phyloP scores from a whole-genome alignment of 2,888 invertebrate genomes.

The Meiosimyza decipiens region DNA sequence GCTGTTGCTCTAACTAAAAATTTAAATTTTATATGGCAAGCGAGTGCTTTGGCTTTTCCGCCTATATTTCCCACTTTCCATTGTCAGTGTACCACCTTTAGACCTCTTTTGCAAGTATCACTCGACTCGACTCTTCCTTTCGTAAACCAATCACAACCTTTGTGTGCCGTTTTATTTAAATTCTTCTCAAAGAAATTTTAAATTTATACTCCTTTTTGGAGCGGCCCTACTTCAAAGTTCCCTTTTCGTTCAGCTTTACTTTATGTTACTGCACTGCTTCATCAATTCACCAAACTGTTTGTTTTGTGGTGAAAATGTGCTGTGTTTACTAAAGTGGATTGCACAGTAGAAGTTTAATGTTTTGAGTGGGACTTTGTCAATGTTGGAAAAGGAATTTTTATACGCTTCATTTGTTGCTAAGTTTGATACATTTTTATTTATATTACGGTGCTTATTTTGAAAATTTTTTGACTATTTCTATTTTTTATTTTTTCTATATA shows the following conservation, averaged over 20 bases:
- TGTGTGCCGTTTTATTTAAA: slow-evolving; percentile 21
- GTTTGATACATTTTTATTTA: no score
- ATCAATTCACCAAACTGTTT: slow-evolving; percentile 8
- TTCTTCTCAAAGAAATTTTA: slow-evolving; percentile 30
- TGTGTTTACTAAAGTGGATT: background rate
- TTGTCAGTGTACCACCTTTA: background rate
- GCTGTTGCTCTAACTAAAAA: slow-evolving; percentile 22
- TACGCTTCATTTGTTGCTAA: no score
- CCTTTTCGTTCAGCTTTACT: background rate
- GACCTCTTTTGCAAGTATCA: slow-evolving; percentile 3
- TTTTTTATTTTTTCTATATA: no score
- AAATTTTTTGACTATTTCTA: no score
- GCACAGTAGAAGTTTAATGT: no score
- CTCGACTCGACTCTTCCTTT: background rate
- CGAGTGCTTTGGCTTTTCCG: background rate
- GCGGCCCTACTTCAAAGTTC: background rate
- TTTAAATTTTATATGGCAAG: slow-evolving; percentile 28
- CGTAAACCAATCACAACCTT: background rate
- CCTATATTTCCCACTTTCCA: background rate
- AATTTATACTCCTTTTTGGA: slow-evolving; percentile 17
- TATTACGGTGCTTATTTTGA: no score
- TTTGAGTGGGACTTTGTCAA: no score
- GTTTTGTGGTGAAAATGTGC: slow-evolving; percentile 21
- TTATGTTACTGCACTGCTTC: background rate
- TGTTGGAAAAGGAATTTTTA: no score